Evolutionary conservation across 2,797 vertebrate species (phyloP).

Genomic region (Mus caroli): DNA sequence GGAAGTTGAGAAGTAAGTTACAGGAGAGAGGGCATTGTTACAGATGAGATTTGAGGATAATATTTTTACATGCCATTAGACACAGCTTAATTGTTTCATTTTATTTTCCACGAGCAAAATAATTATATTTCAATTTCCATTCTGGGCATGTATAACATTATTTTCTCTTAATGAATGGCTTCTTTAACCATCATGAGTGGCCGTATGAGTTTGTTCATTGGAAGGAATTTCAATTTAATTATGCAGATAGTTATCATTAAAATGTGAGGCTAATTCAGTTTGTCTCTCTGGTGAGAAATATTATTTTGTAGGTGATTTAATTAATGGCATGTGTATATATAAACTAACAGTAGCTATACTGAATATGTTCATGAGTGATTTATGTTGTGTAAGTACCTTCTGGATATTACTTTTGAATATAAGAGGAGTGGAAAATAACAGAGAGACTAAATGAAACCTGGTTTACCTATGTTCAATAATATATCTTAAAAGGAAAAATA

Average conservation of each 20-base stretch:
- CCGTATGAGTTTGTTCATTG: slow-evolving; percentile 43
- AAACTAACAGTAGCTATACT: neutral
- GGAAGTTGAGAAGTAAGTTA: slow-evolving; percentile 54
- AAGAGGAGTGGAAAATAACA: slow-evolving; percentile 53
- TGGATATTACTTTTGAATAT: slow-evolving; percentile 45
- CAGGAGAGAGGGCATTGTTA: slow-evolving; percentile 53
- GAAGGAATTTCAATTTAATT: slow-evolving; percentile 69
- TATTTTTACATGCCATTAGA: slow-evolving; percentile 66
- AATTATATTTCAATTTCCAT: slow-evolving; percentile 65
- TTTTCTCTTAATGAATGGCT: slow-evolving; percentile 62
- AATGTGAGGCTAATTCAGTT: slow-evolving; percentile 49
- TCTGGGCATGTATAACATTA: slow-evolving; percentile 45
- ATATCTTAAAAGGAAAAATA: slow-evolving; percentile 26
- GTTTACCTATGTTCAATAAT: slow-evolving; percentile 21
- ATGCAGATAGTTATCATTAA: slow-evolving; percentile 61
- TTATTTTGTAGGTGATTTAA: slow-evolving; percentile 63
- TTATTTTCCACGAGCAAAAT: slow-evolving; percentile 64
- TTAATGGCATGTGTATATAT: neutral
- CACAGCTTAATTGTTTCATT: slow-evolving; percentile 58
- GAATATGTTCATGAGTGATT: neutral
- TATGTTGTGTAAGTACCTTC: slow-evolving; percentile 32
- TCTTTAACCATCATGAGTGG: slow-evolving; percentile 27
- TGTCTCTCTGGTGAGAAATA: slow-evolving; percentile 3
- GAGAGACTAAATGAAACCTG: slow-evolving; percentile 40
- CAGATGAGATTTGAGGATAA: slow-evolving; percentile 64